Conservation (phyloP, 2,113 vertebrate species). For the Struthidea cinerea region DNA sequence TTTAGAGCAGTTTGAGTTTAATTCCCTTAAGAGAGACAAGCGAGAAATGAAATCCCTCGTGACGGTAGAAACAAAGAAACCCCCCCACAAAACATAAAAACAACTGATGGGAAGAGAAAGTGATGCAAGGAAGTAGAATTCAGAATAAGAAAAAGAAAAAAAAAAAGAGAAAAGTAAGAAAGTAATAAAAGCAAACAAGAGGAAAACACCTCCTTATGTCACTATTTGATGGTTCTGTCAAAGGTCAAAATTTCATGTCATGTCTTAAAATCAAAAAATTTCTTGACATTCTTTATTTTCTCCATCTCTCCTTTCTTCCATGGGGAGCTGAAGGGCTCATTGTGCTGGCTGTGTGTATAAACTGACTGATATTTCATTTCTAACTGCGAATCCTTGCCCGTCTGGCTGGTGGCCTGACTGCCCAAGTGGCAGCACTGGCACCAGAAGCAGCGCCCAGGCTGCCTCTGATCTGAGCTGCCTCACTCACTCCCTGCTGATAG, state of each 20-base stretch:
- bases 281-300: background rate
- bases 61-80: background rate
- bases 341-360: background rate
- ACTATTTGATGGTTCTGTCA: background rate
- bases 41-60: background rate
- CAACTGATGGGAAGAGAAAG: background rate
- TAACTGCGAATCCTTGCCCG: background rate
- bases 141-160: background rate
- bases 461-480: background rate
- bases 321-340: background rate
- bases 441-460: background rate
- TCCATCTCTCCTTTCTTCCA: background rate
- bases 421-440: background rate
- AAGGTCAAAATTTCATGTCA: background rate
- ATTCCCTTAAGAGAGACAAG: background rate
- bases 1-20: background rate
- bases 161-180: background rate
- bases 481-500: background rate
- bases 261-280: background rate
- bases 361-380: background rate
- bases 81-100: background rate
- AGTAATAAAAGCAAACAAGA: background rate
- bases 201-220: background rate
- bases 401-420: background rate
- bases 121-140: background rate